Evolutionary conservation across 2,113 vertebrate genomes (phyloP).

Genomic region (Pseudonaja textilis): DNA sequence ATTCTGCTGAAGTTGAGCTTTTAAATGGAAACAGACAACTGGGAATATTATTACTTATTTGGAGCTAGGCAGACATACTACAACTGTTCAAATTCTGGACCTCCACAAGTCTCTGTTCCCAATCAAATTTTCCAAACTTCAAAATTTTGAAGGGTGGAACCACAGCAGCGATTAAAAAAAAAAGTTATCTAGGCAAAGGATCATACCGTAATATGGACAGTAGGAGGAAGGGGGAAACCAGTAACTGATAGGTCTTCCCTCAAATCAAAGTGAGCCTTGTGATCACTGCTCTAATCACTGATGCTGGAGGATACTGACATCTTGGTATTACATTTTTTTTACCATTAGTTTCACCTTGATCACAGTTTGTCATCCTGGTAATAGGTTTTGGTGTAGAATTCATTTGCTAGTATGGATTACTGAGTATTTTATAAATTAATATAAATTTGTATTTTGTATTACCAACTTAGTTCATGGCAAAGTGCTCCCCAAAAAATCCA

Average conservation of each 20-base stretch:
- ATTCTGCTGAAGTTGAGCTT: not conserved
- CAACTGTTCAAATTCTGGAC: not conserved
- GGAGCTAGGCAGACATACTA: not conserved
- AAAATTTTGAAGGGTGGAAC: not conserved
- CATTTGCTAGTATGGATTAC: not conserved
- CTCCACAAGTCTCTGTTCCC: not conserved
- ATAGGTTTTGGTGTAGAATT: not conserved
- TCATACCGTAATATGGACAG: not conserved
- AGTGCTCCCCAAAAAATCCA: not conserved
- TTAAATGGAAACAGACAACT: not conserved
- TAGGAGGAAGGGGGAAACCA: not conserved
- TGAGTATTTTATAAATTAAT: not conserved
- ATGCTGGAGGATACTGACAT: no score
- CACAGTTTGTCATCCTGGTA: not conserved
- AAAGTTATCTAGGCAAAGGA: not conserved
- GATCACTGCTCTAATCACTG: not conserved
- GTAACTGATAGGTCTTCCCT: not conserved
- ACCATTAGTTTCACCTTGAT: not conserved
- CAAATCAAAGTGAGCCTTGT: not conserved
- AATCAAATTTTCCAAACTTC: not conserved
- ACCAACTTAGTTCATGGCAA: not conserved
- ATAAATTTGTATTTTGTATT: not conserved
- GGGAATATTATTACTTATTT: not conserved
- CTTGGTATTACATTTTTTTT: not conserved
- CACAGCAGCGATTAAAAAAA: not conserved